phyloP scores from a whole-genome alignment of 2,113 vertebrate species.

The Percina caprodes region DNA sequence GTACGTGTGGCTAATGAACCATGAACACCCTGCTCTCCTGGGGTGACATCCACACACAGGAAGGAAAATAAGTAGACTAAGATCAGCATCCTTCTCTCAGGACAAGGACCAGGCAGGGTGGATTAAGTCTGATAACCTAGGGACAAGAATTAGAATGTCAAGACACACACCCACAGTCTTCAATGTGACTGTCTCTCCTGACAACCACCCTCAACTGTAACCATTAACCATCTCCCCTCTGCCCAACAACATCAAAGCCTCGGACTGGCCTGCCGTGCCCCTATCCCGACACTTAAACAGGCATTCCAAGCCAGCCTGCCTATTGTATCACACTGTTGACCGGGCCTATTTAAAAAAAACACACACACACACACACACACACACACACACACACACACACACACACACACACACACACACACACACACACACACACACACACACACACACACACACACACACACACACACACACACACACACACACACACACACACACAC shows the following conservation, averaged over 20 bases:
- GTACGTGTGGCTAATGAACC: slow-evolving; percentile 84
- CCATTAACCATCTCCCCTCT: slow-evolving; percentile 88
- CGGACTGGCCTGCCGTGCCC: slow-evolving; percentile 82
- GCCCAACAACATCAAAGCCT: slow-evolving; percentile 91
- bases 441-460: slow-evolving; percentile 43
- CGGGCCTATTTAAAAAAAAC: slow-evolving; percentile 92
- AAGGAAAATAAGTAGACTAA: slow-evolving; percentile 29
- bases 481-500: slow-evolving; percentile 32
- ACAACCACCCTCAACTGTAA: slow-evolving; percentile 91
- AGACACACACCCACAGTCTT: slow-evolving; percentile 72
- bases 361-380: slow-evolving; percentile 43
- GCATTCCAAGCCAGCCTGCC: slow-evolving; percentile 87
- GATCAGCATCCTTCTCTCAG: slow-evolving; percentile 30
- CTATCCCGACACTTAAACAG: slow-evolving; percentile 91
- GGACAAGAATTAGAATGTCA: slow-evolving; percentile 41
- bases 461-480: slow-evolving; percentile 18
- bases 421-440: slow-evolving; percentile 31
- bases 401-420: slow-evolving; percentile 42
- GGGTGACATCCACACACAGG: slow-evolving; percentile 61
- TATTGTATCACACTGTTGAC: slow-evolving; percentile 95
- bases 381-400: slow-evolving; percentile 49
- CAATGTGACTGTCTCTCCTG: slow-evolving; percentile 87
- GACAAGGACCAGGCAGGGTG: slow-evolving; percentile 59
- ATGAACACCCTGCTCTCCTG: slow-evolving; percentile 80
- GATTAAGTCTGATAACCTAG: slow-evolving; percentile 64